Evolutionary conservation across 2,797 vertebrate species (phyloP).

Genomic region (Gymnopithys bicolor): DNA sequence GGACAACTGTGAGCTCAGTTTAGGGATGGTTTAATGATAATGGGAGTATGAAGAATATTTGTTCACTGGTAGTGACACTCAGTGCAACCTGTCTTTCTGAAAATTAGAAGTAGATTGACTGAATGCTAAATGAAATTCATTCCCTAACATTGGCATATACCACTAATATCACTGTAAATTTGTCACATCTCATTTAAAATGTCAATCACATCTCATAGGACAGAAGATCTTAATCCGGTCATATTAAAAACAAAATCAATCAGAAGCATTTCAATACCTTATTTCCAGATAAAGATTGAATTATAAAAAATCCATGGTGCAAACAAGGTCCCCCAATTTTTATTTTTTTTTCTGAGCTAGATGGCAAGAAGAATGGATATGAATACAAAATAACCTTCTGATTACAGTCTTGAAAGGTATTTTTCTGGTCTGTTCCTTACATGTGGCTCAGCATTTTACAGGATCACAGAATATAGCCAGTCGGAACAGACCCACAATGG

Average conservation of each 20-base stretch:
- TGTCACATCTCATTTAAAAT: not conserved
- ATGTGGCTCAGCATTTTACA: not conserved
- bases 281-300: not conserved
- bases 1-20: not conserved
- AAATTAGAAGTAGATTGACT: not conserved
- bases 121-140: not conserved
- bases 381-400: not conserved
- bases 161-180: not conserved
- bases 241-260: not conserved
- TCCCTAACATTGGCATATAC: not conserved
- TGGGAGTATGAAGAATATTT: not conserved
- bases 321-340: not conserved
- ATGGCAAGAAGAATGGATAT: not conserved
- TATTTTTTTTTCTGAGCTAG: not conserved
- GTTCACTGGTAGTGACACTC: not conserved
- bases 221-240: not conserved
- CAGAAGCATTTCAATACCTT: not conserved
- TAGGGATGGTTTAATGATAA: not conserved
- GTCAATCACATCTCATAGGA: not conserved
- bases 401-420: not conserved
- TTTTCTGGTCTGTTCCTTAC: conserved; percentile 14
- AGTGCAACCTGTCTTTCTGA: not conserved
- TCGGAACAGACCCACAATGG: not conserved
- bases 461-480: not conserved
- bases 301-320: not conserved